Evolutionary conservation across 2,888 invertebrate genomes (phyloP).

Genomic region (Eristalis pertinax): DNA sequence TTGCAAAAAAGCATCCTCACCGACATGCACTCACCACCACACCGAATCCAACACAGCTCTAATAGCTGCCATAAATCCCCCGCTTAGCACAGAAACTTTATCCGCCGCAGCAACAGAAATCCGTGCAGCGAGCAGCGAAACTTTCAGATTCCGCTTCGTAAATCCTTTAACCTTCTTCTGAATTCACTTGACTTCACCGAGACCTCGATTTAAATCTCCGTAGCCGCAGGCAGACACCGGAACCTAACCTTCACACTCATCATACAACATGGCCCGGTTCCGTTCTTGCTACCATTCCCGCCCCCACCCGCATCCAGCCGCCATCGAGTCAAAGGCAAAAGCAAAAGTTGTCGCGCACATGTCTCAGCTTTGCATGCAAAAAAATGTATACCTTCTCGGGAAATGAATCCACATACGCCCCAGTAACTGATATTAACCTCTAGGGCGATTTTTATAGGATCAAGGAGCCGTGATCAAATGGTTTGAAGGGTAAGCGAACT

Average conservation of each 20-base stretch:
- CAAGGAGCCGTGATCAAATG: slow-evolving; percentile 48
- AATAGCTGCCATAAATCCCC: slow-evolving; percentile 21
- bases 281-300: background rate
- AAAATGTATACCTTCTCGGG: slow-evolving; percentile 14
- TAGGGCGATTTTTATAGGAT: slow-evolving; percentile 59
- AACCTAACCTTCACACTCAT: slow-evolving; percentile 45
- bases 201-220: slow-evolving; percentile 44
- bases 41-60: background rate
- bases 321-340: slow-evolving; percentile 18
- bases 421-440: slow-evolving; percentile 69
- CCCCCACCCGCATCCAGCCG: too few species aligned
- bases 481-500: slow-evolving; percentile 13
- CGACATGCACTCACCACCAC: too few species aligned
- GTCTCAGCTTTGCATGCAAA: slow-evolving; percentile 53
- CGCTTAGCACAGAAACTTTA: slow-evolving; percentile 12
- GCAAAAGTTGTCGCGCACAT: slow-evolving; percentile 23
- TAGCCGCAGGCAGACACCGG: slow-evolving; percentile 36
- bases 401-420: slow-evolving; percentile 63
- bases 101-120: slow-evolving; percentile 12
- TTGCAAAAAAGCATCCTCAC: too few species aligned
- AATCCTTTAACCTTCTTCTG: slow-evolving; percentile 49
- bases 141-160: slow-evolving; percentile 42
- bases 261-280: background rate
- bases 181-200: slow-evolving; percentile 50
- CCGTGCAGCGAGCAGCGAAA: slow-evolving; percentile 13